These are phyloP conservation scores for Penaeus japonicus DNA, from an alignment of 1,140 invertebrate genomes.

Conservation along the genomic window DNA sequence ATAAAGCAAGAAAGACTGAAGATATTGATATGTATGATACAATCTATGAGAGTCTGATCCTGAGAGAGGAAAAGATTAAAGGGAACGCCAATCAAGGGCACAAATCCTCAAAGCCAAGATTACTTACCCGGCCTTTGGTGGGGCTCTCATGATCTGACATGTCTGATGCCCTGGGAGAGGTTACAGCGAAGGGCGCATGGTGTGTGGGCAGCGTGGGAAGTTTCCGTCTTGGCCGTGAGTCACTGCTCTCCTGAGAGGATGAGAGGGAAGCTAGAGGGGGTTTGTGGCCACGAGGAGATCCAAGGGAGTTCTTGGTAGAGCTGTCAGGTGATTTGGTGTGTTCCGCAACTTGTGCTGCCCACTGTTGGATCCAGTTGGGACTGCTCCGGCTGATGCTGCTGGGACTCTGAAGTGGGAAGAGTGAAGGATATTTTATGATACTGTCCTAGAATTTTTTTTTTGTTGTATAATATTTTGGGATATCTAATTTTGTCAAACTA, in stretches of 20 bases:
- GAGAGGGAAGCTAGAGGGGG: slow-evolving; percentile 36
- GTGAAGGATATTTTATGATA: neutral
- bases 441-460: neutral
- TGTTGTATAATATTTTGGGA: neutral
- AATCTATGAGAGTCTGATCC: no score
- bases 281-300: slow-evolving; percentile 32
- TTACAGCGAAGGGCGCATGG: slow-evolving; percentile 42
- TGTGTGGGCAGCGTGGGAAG: slow-evolving; percentile 63
- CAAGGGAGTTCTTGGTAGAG: neutral
- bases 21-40: neutral
- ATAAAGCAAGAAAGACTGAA: neutral
- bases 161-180: slow-evolving; percentile 38
- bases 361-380: slow-evolving; percentile 69
- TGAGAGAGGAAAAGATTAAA: neutral
- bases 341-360: slow-evolving; percentile 69
- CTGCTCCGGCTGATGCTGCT: slow-evolving; percentile 59
- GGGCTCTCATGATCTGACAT: slow-evolving; percentile 60
- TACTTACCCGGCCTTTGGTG: slow-evolving; percentile 60
- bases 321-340: slow-evolving; percentile 59
- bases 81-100: neutral
- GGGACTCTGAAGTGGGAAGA: slow-evolving; percentile 53
- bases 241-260: slow-evolving; percentile 59
- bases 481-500: neutral
- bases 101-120: neutral
- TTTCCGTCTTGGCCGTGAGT: slow-evolving; percentile 63